phyloP scores from a whole-genome alignment of 2,113 vertebrate genomes.

The Sceloporus tristichus region DNA sequence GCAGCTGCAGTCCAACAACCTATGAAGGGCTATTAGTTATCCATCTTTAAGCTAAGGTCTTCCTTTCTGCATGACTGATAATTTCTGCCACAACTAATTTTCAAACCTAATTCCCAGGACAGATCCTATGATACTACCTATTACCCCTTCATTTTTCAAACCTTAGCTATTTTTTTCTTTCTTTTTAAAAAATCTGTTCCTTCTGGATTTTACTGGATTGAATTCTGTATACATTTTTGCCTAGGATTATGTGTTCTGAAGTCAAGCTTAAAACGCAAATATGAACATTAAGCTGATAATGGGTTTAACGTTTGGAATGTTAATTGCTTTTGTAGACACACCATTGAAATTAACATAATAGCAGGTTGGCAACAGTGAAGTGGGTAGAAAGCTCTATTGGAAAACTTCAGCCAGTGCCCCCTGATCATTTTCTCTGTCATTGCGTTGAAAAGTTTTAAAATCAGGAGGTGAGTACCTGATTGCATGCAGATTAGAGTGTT shows the following conservation, averaged over 20 bases:
- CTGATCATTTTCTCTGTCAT: not conserved
- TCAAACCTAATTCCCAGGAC: not conserved
- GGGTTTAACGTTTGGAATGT: constrained; percentile 38
- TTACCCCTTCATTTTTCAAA: not conserved
- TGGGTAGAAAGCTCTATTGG: constrained; percentile 18
- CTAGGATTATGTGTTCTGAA: constrained; percentile 32
- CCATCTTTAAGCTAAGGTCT: too few species aligned
- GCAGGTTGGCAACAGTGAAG: constrained; percentile 30
- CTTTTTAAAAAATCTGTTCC: constrained; percentile 38
- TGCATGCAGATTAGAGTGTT: constrained; percentile 12
- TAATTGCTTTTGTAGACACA: constrained; percentile 49
- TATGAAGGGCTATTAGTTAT: not conserved
- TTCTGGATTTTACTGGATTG: constrained; percentile 26
- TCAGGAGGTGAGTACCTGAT: constrained; percentile 21
- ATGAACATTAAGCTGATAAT: constrained; percentile 38
- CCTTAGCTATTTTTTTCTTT: constrained; percentile 19
- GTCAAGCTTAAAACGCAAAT: constrained; percentile 18
- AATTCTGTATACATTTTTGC: constrained; percentile 14
- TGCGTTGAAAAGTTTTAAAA: not conserved
- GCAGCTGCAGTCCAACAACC: not conserved
- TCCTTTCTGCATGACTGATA: not conserved
- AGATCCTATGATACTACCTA: not conserved
- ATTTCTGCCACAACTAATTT: not conserved
- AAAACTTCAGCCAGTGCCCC: constrained; percentile 41
- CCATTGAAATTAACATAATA: constrained; percentile 40